These are phyloP conservation scores for Ladona fulva DNA, from an alignment of 1,140 invertebrate genomes.

Conservation along the genomic window DNA sequence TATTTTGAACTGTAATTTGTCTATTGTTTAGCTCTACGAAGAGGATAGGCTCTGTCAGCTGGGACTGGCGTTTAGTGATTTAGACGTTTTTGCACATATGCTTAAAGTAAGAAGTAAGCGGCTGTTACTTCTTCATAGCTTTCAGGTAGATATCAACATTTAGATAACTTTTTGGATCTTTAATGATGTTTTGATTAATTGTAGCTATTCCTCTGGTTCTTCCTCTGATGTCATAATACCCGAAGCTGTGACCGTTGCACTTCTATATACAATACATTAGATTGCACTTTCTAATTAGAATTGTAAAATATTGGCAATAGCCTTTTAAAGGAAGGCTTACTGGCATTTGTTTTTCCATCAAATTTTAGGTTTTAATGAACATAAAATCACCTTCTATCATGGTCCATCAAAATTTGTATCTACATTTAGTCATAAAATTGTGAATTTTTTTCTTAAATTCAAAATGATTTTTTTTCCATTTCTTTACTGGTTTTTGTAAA, in stretches of 20 bases:
- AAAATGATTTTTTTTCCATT: no score
- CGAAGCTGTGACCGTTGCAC: neutral
- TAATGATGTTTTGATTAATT: neutral
- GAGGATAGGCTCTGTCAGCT: constrained; percentile 51
- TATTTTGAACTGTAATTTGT: constrained; percentile 19
- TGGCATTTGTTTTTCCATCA: no score
- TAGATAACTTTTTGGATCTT: no score
- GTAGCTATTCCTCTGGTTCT: neutral
- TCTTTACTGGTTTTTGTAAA: no score
- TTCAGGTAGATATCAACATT: constrained; percentile 42
- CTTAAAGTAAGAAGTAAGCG: constrained; percentile 60
- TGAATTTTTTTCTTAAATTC: no score
- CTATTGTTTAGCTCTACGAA: constrained; percentile 49
- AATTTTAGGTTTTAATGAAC: no score
- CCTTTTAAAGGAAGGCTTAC: no score
- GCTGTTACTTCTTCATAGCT: constrained; percentile 52
- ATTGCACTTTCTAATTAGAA: no score
- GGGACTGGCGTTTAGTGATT: constrained; percentile 54
- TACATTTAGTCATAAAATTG: no score
- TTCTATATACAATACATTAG: neutral
- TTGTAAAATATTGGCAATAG: no score
- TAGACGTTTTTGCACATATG: constrained; percentile 62
- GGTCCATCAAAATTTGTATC: no score
- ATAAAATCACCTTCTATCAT: no score
- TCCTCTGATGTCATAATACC: neutral